Base-by-base conservation (phyloP, 2,888 invertebrate genomes). In the Xylocampa areola region DNA sequence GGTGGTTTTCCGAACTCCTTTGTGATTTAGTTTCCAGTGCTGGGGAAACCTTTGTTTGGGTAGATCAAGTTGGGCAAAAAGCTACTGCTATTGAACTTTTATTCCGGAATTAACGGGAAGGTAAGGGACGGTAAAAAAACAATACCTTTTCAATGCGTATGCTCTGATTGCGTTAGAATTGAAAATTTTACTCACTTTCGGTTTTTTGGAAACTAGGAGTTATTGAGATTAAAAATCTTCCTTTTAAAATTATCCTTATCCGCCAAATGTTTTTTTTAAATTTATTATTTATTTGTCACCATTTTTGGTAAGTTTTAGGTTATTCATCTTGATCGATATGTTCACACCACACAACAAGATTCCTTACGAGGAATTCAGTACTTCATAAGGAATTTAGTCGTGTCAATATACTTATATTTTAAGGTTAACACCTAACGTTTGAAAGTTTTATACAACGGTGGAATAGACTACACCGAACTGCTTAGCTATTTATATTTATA, bases 1-100 rank as follows among this genome's bases (percentile, higher is more conserved):
- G 73, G 64, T 50, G 59, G 52, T 58, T 73, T 73, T 57, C 63
- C 50, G 29, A 67, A 43, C 39, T 67, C 75, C 64, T 70, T 69
- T 76, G 75, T 74, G 49, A 51, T 49, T 73, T 63, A 48, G 69
- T 62, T 73, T 50, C 47, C 73, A 54, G 54, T 45, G 43, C 30
- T 58, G 17, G 32, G 37, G 51, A 54, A n/a, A 43, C 23, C 35
- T 40, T 66, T 61, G 53, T 63, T 63, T 73, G 55, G 41, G 54
- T 50, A 43, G 39, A 66, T 68, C 49, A 45, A 40, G 27, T 33
- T 52, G 40, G 21, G 44, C 48, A 67, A 75, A 75, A 69, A 68
- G 44, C 32, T 32, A 25, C 30, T 35, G 73, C 29, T 40, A 43
- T 74, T 69, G 58, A 74, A 40, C 44, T 61, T 51, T 65, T 35